Percentiles rank a stretch among this genome's conserved stretches.
These are phyloP conservation scores for Yponomeuta cagnagella DNA, from an alignment of 2,888 invertebrate species.

Conservation along the genomic window DNA sequence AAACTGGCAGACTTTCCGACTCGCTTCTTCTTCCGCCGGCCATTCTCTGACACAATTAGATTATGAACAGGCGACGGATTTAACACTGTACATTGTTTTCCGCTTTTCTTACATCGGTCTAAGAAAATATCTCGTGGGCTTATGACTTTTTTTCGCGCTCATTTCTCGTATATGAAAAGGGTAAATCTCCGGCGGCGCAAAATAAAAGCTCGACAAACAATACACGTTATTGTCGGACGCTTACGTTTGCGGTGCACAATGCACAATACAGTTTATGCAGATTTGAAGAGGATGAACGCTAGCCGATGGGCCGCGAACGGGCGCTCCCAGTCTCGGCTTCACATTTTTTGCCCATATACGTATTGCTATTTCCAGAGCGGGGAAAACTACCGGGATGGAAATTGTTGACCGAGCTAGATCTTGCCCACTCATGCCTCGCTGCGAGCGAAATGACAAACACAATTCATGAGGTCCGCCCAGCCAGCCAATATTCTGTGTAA, in stretches of 20 bases:
- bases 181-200: neutral
- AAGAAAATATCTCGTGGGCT: neutral
- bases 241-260: neutral
- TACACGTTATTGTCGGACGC: neutral
- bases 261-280: constrained; percentile 1
- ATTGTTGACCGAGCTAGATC: neutral
- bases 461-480: neutral
- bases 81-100: neutral
- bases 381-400: neutral
- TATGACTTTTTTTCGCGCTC: neutral
- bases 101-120: neutral
- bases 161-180: neutral
- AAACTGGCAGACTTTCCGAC: constrained; percentile 5
- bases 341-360: neutral
- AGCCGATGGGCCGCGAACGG: neutral
- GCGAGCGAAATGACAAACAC: neutral
- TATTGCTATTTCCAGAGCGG: neutral
- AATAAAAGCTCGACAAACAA: neutral
- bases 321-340: neutral
- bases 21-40: neutral
- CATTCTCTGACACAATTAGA: neutral
- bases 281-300: neutral
- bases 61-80: neutral
- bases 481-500: neutral
- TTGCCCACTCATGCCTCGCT: neutral